Evolutionary conservation across 2,113 vertebrate species (phyloP).

Genomic region (Pardalotus punctatus): DNA sequence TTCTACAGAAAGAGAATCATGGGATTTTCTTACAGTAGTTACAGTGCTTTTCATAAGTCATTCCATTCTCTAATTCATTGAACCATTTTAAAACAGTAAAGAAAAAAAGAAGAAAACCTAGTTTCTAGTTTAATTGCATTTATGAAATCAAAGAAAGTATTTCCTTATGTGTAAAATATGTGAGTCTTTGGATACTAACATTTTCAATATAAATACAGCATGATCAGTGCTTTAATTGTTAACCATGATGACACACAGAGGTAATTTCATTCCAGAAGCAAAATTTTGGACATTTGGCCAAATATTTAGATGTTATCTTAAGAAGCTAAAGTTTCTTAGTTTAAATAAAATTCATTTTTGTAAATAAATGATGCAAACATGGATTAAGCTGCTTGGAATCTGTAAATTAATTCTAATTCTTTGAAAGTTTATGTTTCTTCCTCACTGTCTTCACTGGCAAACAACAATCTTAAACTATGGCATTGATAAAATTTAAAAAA

Average conservation of each 20-base stretch:
- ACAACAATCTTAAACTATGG: not conserved
- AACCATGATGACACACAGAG: not conserved
- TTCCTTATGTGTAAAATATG: not conserved
- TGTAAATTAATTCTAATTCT: not conserved
- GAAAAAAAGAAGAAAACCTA: not conserved
- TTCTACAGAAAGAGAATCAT: not conserved
- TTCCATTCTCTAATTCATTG: not conserved
- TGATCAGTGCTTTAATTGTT: not conserved
- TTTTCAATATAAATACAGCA: not conserved
- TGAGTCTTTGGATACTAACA: not conserved
- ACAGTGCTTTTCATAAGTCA: not conserved
- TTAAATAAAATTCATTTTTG: not conserved
- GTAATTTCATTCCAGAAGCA: not conserved
- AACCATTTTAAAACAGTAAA: not conserved
- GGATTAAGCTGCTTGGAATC: not conserved
- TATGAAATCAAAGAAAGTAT: not conserved
- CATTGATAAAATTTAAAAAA: not conserved
- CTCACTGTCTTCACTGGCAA: not conserved
- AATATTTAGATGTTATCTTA: not conserved
- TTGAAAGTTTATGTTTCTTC: not conserved
- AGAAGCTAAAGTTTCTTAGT: not conserved
- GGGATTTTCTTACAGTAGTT: accelerated
- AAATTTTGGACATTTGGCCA: not conserved
- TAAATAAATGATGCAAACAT: not conserved
- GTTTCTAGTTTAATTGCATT: not conserved